Conservation (phyloP, 2,797 vertebrate genomes). For the Chromis chromis region DNA sequence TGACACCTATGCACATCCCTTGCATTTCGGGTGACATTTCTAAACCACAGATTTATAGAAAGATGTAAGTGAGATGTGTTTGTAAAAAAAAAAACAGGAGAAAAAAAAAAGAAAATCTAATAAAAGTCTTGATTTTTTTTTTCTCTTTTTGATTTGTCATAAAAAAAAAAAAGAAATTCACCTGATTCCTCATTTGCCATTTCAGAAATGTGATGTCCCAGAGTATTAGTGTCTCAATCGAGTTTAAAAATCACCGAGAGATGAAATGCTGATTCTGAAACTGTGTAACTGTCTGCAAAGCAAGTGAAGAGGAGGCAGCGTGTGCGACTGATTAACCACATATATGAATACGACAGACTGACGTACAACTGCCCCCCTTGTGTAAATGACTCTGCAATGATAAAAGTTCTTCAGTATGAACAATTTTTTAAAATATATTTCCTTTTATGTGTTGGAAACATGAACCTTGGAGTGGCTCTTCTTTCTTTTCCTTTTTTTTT, state of each 20-base stretch:
- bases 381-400: slow-evolving; percentile 92
- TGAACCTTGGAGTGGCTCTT: slow-evolving; percentile 60
- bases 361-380: slow-evolving; percentile 83
- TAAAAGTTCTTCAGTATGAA: slow-evolving; percentile 89
- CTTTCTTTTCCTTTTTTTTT: slow-evolving; percentile 1
- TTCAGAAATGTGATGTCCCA: slow-evolving; percentile 92
- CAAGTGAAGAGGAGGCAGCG: slow-evolving; percentile 82
- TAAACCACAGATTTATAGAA: slow-evolving; percentile 90
- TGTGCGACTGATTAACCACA: slow-evolving; percentile 81
- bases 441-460: slow-evolving; percentile 94
- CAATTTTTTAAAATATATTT: slow-evolving; percentile 94
- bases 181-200: slow-evolving; percentile 87
- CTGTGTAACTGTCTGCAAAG: slow-evolving; percentile 85
- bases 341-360: slow-evolving; percentile 86
- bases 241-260: slow-evolving; percentile 77
- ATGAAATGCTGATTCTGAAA: slow-evolving; percentile 86
- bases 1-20: slow-evolving; percentile 95
- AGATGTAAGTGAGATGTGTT: slow-evolving; percentile 94
- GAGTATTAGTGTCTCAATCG: slow-evolving; percentile 93
- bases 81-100: slow-evolving; percentile 84
- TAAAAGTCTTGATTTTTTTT: slow-evolving; percentile 62
- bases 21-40: slow-evolving; percentile 95
- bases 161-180: slow-evolving; percentile 39
- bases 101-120: slow-evolving; percentile 69
- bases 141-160: slow-evolving; percentile 89